Conservation (phyloP, 2,888 invertebrate genomes). For the Mayetiola destructor region DNA sequence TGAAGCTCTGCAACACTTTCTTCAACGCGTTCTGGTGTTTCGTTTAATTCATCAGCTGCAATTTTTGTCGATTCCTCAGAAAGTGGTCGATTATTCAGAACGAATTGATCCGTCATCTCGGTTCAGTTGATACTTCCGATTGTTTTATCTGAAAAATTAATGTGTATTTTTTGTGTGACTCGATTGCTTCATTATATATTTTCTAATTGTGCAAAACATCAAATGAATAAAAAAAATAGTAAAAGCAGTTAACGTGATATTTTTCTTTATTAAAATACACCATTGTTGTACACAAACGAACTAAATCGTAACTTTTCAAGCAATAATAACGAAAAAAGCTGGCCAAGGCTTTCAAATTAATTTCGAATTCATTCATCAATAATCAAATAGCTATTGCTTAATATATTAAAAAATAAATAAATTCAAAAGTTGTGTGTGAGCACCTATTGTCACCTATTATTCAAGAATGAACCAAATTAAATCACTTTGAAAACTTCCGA, state of each 20-base stretch:
- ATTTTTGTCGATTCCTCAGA: conserved; percentile 42
- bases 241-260: neutral
- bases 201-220: neutral
- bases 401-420: neutral
- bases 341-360: neutral
- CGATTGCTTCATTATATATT: too few species aligned
- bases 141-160: neutral
- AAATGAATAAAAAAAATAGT: neutral
- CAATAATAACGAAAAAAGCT: too few species aligned
- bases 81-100: conserved; percentile 44
- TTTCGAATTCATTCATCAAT: neutral
- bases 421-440: too few species aligned
- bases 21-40: conserved; percentile 53
- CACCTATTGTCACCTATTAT: too few species aligned
- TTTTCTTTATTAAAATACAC: neutral
- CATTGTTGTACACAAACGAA: too few species aligned
- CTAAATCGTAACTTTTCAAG: too few species aligned
- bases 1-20: conserved; percentile 44
- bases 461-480: too few species aligned
- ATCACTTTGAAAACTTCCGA: neutral
- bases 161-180: too few species aligned
- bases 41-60: conserved; percentile 50
- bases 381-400: neutral
- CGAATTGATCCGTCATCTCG: conserved; percentile 37
- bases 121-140: neutral